Evolutionary conservation across 1,140 invertebrate genomes (phyloP).

Genomic region (Drosophila orosa): DNA sequence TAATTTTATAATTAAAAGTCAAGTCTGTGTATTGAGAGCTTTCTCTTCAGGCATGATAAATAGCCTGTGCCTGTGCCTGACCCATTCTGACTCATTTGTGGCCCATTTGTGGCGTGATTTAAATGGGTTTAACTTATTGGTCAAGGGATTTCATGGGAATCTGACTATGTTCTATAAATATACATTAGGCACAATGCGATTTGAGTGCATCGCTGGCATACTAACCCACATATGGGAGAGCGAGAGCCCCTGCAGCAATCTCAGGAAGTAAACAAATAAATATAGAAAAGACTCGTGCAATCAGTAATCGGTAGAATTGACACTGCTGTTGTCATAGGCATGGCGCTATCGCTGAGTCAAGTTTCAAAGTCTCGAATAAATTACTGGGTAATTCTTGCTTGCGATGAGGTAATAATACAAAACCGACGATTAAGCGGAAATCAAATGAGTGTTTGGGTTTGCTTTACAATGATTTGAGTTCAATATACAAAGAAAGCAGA

Average conservation of each 20-base stretch:
- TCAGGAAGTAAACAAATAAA: constrained; percentile 26
- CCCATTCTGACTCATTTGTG: constrained; percentile 9
- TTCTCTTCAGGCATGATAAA: constrained; percentile 8
- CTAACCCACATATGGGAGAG: constrained; percentile 2
- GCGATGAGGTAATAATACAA: constrained; percentile 6
- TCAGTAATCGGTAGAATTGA: neutral
- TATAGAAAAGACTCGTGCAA: neutral
- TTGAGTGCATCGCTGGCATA: neutral
- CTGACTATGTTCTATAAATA: constrained; percentile 5
- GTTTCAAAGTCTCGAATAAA: constrained; percentile 23
- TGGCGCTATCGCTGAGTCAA: constrained; percentile 35
- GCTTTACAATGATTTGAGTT: neutral
- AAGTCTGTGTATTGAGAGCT: neutral
- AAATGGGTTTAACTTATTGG: constrained; percentile 12
- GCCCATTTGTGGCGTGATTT: constrained; percentile 8
- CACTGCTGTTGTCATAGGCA: neutral
- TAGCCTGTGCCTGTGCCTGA: neutral
- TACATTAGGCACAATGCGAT: neutral
- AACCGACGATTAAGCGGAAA: neutral
- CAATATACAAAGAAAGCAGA: neutral
- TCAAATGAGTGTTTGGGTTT: neutral
- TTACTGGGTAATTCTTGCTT: constrained; percentile 1
- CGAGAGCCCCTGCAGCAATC: neutral
- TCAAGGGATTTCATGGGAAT: constrained; percentile 9
- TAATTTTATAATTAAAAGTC: constrained; percentile 25